Base-by-base conservation (phyloP, 1,140 invertebrate species). In the Euura saliciscinereae region DNA sequence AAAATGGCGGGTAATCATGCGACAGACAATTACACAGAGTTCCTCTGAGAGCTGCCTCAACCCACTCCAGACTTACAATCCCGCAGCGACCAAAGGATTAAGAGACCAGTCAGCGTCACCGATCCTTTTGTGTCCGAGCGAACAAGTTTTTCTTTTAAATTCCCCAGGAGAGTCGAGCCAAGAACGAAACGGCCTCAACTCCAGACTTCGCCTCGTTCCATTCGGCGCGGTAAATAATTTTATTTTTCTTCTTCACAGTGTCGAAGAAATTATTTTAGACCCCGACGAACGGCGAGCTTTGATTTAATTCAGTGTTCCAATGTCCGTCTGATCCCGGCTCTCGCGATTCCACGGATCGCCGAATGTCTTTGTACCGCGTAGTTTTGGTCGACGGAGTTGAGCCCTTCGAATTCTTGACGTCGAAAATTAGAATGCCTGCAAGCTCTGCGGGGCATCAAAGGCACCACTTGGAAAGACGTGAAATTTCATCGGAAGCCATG, bases 401-500 rank as follows among this genome's bases (percentile, higher is more conserved):
- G 46, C 46, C 46, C 46, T 7, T 51, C 7, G 7, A 51, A 51
- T 51, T 51, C 46, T 28, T n/a, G 46, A n/a, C 7, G 28, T 51
- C 46, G 46, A 51, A 51, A 83, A 84, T 83, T 80, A 80, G 79
- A 82, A 82, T 76, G 73, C 69, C 69, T 72, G 75, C 66, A 51
- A 51, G 46, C 46, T 51, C 2, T n/a, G 46, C 46, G 7, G 68
- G 74, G 71, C 76, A 77, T 85, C 81, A 84, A 83, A 85, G 80
- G 78, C 77, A 75, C 74, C 46, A 72, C 68, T 65, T 71, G 45
- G 75, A 76, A 86, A 85, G 83, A 84, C 74, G 78, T 71, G 77
- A 84, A 81, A 82, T 83, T 85, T 84, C 81, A 84, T 83, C 77
- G 78, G 82, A 83, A 86, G 80, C 84, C 82, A 74, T 80, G 75